Evolutionary conservation across 2,888 invertebrate genomes (phyloP), one percentile per base, ranked within the genome.

Genomic region (Quadroppia sp.): DNA sequence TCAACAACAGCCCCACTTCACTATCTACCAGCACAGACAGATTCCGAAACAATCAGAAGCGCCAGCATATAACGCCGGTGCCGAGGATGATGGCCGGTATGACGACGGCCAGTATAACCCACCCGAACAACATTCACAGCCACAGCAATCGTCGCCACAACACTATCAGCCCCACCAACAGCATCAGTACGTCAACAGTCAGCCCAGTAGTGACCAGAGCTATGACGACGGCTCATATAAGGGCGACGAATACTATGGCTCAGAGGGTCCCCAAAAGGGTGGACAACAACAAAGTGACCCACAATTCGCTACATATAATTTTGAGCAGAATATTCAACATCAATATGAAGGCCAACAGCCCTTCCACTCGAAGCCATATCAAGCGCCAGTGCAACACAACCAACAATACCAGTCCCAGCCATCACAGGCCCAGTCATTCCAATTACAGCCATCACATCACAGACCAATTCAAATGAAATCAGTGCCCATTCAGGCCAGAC

Each of bases 1-100:
- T 2, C 32, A 30, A 40, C 64, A 32, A n/a, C 20, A 15, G 36
- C 13, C 32, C 13, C 64, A 64, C 13, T 64, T 64, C 36, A 36
- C 64, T 4, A 64, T 64, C 6, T 64, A 64, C 36, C 36, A 32
- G 32, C 64, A 64, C 64, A 32, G 64, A 36, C 32, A 30, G 40
- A 40, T 30, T 36, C 64, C 64, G n/a, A 20, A 64, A 20, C 50
- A 50, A 17, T 50, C 50, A 20, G n/a, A 17, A 7, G 50, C 17
- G 20, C n/a, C 50, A 6, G 1, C 28, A 59, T 59, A 59, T 11
- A 20, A 59, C 28, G 25, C 59, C 3, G 28, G 13, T 59, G 28
- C 25, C 6, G 13, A 45, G 45, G 45, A 45, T 45, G 59, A 28
- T 28, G 30, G 17, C 11, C 23, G 28, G 11, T 17, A 64, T 36